Evolutionary conservation across 2,797 vertebrate genomes (phyloP), one percentile per base, ranked within the genome.

Genomic region (Oreochromis grahami): DNA sequence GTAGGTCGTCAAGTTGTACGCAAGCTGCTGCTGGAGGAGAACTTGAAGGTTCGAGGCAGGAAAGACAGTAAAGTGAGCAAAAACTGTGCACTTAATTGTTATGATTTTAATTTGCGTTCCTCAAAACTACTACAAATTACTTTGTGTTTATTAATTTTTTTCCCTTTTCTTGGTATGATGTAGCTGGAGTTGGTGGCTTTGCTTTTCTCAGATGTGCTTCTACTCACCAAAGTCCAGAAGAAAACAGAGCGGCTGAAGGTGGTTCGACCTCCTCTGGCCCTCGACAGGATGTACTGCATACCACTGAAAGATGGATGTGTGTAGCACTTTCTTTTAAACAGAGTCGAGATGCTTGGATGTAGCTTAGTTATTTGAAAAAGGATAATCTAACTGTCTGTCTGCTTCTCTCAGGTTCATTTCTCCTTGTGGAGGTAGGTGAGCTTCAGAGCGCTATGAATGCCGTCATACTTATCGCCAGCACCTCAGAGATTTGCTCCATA

Each of bases 131-230:
- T 60, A 34, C 56, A 19, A 19, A 60, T 60, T 19, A 7, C 10
- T 43, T 56, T 17, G 55, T 19, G 32, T 60, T 60, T n/a, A 34
- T 26, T 48, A 55, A 3, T 79, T 5, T 2, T 68, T 4, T 79
- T 70, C 85, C 21, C 26, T 76, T 7, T 2, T 19, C 26, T 5
- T 80, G 45, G 6, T 52, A 1, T 19, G 10, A 24, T 83, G 48
- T 90, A 97, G 97, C 86, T 96, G 89, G 97, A 98, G 4, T 95
- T 96, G 45, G 93, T 97, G 86, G 94, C 96, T 77, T 95, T 98
- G 41, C 96, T 98, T 45, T 97, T 98, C 94, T 96, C 97, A 1
- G 97, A 98, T 4, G 95, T 97, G 29, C 93, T 98, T 43, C 94
- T 98, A 48, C 89, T 98, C 86, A 97, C 97, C 80, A 98, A 98